Conservation (phyloP, 2,797 vertebrate genomes). For the Poecilia wingei region DNA sequence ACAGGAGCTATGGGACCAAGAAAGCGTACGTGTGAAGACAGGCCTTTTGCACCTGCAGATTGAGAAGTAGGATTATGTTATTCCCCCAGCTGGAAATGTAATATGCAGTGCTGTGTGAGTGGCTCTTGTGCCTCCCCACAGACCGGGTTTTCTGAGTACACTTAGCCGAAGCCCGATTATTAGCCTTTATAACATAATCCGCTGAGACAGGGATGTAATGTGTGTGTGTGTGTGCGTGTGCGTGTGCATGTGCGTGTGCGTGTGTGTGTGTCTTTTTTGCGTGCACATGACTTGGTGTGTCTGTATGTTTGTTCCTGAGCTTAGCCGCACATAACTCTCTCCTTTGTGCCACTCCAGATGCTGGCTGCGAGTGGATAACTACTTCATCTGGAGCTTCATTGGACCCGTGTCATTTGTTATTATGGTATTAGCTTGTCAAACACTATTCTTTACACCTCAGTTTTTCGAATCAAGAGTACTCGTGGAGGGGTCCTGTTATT, state of each 20-base stretch:
- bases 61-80: constrained; percentile 73
- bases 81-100: constrained; percentile 72
- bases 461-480: constrained; percentile 32
- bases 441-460: constrained; percentile 20
- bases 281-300: constrained; percentile 14
- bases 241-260: constrained; percentile 6
- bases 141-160: constrained; percentile 72
- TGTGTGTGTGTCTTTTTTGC: not conserved
- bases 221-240: constrained; percentile 37
- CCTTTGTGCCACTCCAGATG: constrained; percentile 82
- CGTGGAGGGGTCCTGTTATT: constrained; percentile 11
- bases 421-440: constrained; percentile 84
- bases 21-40: constrained; percentile 88
- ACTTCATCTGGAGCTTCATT: constrained; percentile 98
- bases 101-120: constrained; percentile 66
- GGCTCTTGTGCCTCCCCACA: constrained; percentile 64
- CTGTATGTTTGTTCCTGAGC: constrained; percentile 36
- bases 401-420: constrained; percentile 94
- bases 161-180: constrained; percentile 79
- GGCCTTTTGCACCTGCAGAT: constrained; percentile 80
- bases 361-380: constrained; percentile 95
- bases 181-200: constrained; percentile 78
- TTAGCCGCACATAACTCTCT: constrained; percentile 49
- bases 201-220: constrained; percentile 67
- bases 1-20: constrained; percentile 95